phyloP scores from a whole-genome alignment of 2,113 vertebrate species.

The Oxygymnocypris stewartii region DNA sequence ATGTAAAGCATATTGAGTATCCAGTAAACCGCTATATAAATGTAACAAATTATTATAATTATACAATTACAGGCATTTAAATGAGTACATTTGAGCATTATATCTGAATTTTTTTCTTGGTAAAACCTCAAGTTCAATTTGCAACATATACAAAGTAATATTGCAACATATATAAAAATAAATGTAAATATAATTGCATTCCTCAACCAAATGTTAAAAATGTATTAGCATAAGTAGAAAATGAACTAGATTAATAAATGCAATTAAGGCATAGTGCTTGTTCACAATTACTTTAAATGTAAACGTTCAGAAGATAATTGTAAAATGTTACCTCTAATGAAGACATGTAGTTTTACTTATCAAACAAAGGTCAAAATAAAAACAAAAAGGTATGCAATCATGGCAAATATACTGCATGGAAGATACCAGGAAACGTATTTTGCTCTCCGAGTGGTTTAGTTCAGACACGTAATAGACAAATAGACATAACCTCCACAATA shows the following conservation, averaged over 20 bases:
- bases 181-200: neutral
- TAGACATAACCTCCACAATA: neutral
- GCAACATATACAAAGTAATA: neutral
- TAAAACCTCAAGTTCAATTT: neutral
- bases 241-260: neutral
- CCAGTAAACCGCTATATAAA: too few relatives aligned
- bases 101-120: neutral
- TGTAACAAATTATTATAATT: too few relatives aligned
- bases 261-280: neutral
- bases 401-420: neutral
- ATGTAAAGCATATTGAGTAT: too few relatives aligned
- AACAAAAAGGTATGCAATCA: neutral
- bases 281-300: neutral
- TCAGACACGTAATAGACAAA: neutral
- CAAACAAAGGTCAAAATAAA: neutral
- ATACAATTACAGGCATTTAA: neutral
- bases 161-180: neutral
- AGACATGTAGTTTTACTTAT: neutral
- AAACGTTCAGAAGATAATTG: neutral
- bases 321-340: neutral
- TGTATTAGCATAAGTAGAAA: neutral
- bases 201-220: neutral
- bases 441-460: neutral
- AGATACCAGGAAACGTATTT: neutral
- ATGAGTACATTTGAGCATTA: neutral